Evolutionary conservation across 1,140 invertebrate species (phyloP).

Genomic region (Lepidotrigona ventralis): DNA sequence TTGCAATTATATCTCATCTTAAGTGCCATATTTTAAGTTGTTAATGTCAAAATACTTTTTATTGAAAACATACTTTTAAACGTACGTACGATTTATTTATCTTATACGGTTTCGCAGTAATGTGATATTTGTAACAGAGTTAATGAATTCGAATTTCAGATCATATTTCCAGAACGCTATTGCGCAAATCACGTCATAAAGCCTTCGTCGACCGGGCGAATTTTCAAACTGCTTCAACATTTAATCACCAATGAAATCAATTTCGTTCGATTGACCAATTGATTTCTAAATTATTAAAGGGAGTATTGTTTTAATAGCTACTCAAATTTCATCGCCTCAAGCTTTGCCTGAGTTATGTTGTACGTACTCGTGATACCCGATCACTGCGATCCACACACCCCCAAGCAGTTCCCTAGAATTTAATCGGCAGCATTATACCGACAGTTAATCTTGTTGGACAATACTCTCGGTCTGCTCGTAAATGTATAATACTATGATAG

Average conservation of each 20-base stretch:
- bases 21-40: too few species aligned
- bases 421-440: constrained; percentile 45
- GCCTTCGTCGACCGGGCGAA: neutral
- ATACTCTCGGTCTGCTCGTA: constrained; percentile 11
- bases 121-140: neutral
- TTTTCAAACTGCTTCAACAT: neutral
- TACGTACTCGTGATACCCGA: constrained; percentile 10
- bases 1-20: too few species aligned
- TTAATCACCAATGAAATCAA: neutral
- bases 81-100: neutral
- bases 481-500: constrained; percentile 26
- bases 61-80: neutral
- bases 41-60: neutral
- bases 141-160: neutral
- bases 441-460: constrained; percentile 41
- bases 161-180: neutral
- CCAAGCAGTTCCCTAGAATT: constrained; percentile 42
- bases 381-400: constrained; percentile 11
- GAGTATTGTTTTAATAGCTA: neutral
- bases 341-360: constrained; percentile 1
- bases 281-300: neutral
- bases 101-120: neutral
- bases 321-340: neutral
- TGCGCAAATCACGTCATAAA: neutral
- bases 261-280: neutral